Evolutionary conservation across 1,140 invertebrate species (phyloP).

Genomic region (Arion vulgaris): DNA sequence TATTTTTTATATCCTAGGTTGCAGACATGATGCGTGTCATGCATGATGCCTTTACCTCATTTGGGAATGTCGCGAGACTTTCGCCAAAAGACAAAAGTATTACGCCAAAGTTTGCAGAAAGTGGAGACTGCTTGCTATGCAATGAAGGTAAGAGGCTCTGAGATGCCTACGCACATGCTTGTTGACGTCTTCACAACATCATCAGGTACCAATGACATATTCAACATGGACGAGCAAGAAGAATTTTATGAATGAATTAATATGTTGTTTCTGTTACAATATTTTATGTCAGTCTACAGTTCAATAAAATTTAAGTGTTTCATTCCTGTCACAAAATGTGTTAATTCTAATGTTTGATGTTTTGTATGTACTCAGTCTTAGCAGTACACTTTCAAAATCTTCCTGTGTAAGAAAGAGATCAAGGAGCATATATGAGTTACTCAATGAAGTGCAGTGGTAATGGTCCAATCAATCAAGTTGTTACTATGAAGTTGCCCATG

Average conservation of each 20-base stretch:
- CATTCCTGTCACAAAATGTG: no score
- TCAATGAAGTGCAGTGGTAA: no score
- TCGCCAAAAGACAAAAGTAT: constrained; percentile 80
- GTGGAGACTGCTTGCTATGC: constrained; percentile 90
- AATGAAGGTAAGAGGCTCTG: constrained; percentile 84
- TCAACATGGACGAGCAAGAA: neutral
- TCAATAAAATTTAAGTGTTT: no score
- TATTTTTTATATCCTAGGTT: constrained; percentile 75
- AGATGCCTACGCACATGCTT: constrained; percentile 81
- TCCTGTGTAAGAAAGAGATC: no score
- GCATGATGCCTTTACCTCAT: constrained; percentile 79
- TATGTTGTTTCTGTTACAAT: neutral
- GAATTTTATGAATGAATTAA: constrained; percentile 7
- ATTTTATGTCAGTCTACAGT: neutral
- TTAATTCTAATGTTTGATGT: no score
- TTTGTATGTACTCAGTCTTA: no score
- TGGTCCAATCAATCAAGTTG: no score
- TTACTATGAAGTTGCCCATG: no score
- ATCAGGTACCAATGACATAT: neutral
- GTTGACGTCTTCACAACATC: constrained; percentile 72
- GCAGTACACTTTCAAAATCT: no score
- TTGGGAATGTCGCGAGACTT: constrained; percentile 77
- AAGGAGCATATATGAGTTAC: no score
- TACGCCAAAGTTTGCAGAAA: constrained; percentile 84
- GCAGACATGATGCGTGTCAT: constrained; percentile 83